Evolutionary conservation across 2,797 vertebrate species (phyloP).

Genomic region (Artibeus lituratus): DNA sequence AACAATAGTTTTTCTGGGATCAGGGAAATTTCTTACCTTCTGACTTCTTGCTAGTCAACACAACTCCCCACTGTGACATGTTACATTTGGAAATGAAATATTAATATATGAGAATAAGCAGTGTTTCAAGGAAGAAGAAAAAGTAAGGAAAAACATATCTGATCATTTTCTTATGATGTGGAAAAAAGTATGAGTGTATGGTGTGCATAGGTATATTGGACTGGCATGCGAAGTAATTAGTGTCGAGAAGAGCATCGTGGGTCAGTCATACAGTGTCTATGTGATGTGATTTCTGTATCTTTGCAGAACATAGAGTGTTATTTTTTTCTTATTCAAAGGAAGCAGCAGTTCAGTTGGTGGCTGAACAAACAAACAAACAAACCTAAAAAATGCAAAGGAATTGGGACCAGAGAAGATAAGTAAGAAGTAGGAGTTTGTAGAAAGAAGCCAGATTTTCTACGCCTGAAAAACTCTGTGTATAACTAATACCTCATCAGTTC

Average conservation of each 20-base stretch:
- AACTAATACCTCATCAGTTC: not conserved
- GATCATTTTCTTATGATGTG: not conserved
- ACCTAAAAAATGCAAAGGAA: not conserved
- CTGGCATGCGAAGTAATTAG: not conserved
- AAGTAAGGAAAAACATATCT: not conserved
- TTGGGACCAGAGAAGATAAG: not conserved
- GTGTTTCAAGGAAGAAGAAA: not conserved
- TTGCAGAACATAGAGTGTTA: not conserved
- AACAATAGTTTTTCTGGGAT: constrained; percentile 51
- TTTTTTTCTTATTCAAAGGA: not conserved
- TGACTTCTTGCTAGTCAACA: constrained; percentile 56
- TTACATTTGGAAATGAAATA: constrained; percentile 54
- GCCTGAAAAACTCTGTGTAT: not conserved
- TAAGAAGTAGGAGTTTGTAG: not conserved
- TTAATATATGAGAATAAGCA: not conserved
- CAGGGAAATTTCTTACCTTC: constrained; percentile 42
- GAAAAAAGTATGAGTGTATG: not conserved
- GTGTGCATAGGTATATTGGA: not conserved
- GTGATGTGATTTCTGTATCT: not conserved
- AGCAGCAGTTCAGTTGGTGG: not conserved
- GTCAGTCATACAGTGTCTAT: not conserved
- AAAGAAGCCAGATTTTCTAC: not conserved
- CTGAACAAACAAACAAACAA: not conserved
- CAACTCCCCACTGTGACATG: constrained; percentile 32
- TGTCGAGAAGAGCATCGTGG: not conserved